Evolutionary conservation across 2,113 vertebrate genomes (phyloP).

Genomic region (Labeo catla): DNA sequence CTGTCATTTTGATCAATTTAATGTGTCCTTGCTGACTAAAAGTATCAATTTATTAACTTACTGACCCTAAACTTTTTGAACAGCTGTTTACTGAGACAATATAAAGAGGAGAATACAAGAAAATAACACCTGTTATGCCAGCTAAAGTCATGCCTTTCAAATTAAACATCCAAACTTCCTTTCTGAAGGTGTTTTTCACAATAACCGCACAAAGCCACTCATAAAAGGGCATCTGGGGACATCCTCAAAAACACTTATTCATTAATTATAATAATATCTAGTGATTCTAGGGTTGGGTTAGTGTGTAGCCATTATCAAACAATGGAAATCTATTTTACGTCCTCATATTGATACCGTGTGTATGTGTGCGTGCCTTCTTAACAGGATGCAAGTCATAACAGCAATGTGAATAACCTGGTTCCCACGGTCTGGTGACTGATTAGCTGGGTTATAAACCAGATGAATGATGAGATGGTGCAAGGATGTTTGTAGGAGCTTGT

Average conservation of each 20-base stretch:
- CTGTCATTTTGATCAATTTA: not conserved
- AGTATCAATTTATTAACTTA: not conserved
- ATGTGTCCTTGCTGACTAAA: not conserved
- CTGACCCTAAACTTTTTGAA: not conserved
- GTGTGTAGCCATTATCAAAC: not conserved
- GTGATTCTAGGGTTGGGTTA: not conserved
- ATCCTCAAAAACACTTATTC: not conserved
- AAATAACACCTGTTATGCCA: not conserved
- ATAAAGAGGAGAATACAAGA: too few relatives aligned
- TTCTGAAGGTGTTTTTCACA: not conserved
- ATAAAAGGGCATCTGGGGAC: not conserved
- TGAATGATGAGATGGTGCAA: conserved; percentile 48
- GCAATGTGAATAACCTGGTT: conserved; percentile 53
- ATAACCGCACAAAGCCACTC: not conserved
- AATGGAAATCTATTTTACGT: not conserved
- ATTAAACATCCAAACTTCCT: too few relatives aligned
- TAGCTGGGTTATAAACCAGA: conserved; percentile 61
- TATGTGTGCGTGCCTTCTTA: conserved; percentile 26
- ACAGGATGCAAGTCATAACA: conserved; percentile 49
- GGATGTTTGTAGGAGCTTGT: conserved; percentile 15
- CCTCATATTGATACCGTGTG: not conserved
- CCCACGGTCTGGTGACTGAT: conserved; percentile 70
- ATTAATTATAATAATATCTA: conserved; percentile 3
- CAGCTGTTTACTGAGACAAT: not conserved
- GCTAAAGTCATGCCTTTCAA: not conserved